Conservation (phyloP, 2,113 vertebrate species). For the Callionymus lyra region DNA sequence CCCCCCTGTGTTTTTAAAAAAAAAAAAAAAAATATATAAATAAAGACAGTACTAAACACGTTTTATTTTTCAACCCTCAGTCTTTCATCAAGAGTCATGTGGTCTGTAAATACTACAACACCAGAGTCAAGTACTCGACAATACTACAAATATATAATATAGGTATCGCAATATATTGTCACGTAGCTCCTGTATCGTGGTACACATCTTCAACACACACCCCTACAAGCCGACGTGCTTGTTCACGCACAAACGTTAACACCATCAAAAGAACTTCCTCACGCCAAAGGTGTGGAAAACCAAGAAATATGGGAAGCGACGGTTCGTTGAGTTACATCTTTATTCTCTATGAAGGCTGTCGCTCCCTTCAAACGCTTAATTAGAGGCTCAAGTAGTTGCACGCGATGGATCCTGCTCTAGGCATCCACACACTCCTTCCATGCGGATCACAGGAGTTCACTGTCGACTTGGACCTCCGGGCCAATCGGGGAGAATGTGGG, state of each 20-base stretch:
- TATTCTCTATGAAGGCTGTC: conserved; percentile 52
- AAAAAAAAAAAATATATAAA: too few species aligned
- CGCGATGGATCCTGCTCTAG: conserved; percentile 50
- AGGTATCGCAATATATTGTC: too few species aligned
- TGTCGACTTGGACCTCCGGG: conserved; percentile 35
- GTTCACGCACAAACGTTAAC: conserved; percentile 1
- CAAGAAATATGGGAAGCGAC: conserved; percentile 6
- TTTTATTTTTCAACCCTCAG: too few species aligned
- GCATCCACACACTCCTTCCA: conserved; percentile 38
- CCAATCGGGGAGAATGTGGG: conserved; percentile 18
- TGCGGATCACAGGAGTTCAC: conserved; percentile 24
- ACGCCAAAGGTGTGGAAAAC: conserved; percentile 9
- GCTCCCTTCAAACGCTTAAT: conserved; percentile 59
- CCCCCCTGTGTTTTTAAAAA: too few species aligned
- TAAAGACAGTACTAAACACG: too few species aligned
- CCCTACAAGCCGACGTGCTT: conserved; percentile 1
- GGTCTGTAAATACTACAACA: too few species aligned
- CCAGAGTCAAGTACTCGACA: too few species aligned
- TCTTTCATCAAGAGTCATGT: too few species aligned
- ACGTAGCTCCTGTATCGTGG: too few species aligned
- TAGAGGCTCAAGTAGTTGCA: conserved; percentile 59
- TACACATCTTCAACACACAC: too few species aligned
- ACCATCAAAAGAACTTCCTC: conserved; percentile 2
- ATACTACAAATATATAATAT: conserved; percentile 10
- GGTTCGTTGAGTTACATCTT: conserved; percentile 16